Percentiles rank a stretch among this genome's conserved stretches.
These are phyloP conservation scores for Phylloscopus trochiloides DNA, from an alignment of 2,113 vertebrate genomes.

Conservation along the genomic window DNA sequence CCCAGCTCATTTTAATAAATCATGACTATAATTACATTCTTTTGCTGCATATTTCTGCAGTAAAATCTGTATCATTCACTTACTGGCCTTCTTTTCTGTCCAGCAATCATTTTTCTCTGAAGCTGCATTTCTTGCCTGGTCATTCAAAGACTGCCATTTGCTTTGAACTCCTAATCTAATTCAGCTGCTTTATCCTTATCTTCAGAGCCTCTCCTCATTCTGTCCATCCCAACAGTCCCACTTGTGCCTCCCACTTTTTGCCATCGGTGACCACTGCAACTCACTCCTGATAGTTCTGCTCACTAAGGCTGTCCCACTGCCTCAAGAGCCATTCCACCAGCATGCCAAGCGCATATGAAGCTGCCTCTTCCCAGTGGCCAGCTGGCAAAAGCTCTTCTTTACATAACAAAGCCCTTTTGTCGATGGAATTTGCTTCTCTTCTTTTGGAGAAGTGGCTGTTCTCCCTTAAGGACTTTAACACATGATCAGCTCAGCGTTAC, in stretches of 20 bases:
- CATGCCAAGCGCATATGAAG: neutral
- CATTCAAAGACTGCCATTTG: neutral
- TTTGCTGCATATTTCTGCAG: constrained; percentile 45
- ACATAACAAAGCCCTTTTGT: neutral
- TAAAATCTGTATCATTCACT: constrained; percentile 6
- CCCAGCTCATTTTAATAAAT: constrained; percentile 63
- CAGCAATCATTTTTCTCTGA: neutral
- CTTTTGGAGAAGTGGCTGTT: neutral
- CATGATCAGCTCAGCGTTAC: neutral
- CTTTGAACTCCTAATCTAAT: neutral
- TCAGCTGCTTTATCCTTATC: neutral
- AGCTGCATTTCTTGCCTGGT: neutral
- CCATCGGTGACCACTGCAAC: neutral
- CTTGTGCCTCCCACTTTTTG: neutral
- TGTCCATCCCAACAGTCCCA: neutral
- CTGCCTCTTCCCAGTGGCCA: neutral
- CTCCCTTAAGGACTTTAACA: neutral
- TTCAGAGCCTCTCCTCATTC: neutral
- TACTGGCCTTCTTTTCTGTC: neutral
- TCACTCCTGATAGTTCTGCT: neutral
- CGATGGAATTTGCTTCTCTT: neutral
- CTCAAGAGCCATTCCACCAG: neutral
- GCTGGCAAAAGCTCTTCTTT: neutral
- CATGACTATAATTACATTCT: constrained; percentile 47
- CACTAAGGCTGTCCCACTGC: neutral